These are phyloP conservation scores for Eulemur albifrons DNA, from an alignment of 2,797 vertebrate species.

Conservation along the genomic window DNA sequence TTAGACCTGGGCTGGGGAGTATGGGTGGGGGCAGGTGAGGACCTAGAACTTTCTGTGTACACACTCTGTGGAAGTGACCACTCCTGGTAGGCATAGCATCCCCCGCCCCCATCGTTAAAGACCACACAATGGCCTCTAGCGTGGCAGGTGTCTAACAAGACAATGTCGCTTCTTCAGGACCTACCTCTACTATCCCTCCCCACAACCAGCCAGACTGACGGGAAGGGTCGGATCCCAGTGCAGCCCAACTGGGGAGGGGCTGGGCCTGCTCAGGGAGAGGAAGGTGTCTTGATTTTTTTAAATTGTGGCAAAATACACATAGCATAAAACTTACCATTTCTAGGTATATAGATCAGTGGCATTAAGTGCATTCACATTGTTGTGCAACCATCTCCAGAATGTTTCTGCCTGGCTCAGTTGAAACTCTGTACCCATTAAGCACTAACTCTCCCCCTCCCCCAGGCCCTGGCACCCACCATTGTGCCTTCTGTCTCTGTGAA, in stretches of 20 bases:
- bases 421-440: background rate
- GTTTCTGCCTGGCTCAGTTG: background rate
- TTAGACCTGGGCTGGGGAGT: background rate
- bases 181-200: background rate
- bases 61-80: accelerated
- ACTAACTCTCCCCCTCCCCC: background rate
- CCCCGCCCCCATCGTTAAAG: background rate
- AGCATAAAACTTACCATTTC: background rate
- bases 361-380: background rate
- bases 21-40: background rate
- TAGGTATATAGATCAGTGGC: too few species aligned
- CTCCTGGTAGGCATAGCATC: background rate
- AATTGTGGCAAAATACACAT: background rate
- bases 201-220: too few species aligned
- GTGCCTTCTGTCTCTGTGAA: background rate
- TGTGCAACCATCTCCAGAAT: background rate
- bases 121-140: too few species aligned
- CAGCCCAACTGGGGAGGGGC: background rate
- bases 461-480: background rate
- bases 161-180: background rate
- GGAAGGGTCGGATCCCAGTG: background rate
- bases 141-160: background rate
- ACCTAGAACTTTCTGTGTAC: background rate
- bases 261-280: background rate
- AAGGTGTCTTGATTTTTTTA: background rate